Percentiles rank a stretch among this genome's conserved stretches.
phyloP scores from a whole-genome alignment of 1,140 invertebrate species.

The Phymorhynchus buccinoides region DNA sequence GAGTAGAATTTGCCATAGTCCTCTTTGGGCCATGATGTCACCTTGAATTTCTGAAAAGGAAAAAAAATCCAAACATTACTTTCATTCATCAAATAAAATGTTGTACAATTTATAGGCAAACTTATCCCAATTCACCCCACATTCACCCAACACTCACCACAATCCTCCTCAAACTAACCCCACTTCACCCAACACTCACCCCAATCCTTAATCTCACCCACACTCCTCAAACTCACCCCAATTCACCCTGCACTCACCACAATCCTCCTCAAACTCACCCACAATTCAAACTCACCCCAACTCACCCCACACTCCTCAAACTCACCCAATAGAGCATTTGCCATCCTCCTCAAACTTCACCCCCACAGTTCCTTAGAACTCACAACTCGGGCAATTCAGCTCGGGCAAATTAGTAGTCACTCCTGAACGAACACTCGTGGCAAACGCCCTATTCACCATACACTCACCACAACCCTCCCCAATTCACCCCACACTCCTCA shows the following conservation, averaged over 20 bases:
- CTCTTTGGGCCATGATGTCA: conserved; percentile 82
- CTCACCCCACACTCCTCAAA: background rate
- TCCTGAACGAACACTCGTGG: too few relatives aligned
- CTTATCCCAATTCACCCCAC: background rate
- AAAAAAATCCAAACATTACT: background rate
- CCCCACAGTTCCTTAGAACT: too few relatives aligned
- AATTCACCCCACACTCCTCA: too few relatives aligned
- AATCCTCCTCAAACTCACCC: background rate
- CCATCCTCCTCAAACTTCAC: background rate
- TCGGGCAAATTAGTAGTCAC: too few relatives aligned
- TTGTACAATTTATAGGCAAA: background rate
- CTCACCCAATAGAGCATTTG: background rate
- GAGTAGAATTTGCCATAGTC: conserved; percentile 91
- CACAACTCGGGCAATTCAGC: too few relatives aligned
- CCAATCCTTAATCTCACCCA: background rate
- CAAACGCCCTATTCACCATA: too few relatives aligned
- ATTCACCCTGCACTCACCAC: background rate
- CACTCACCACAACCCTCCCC: background rate
- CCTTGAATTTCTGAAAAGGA: conserved; percentile 83
- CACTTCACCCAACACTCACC: background rate
- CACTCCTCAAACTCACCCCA: background rate
- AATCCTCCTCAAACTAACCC: background rate
- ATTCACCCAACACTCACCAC: background rate
- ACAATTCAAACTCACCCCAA: background rate
- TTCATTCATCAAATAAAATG: background rate